Percentiles rank a stretch among this genome's conserved stretches.
Conservation (phyloP, 2,888 invertebrate genomes). For the Xestia rhomboidea region DNA sequence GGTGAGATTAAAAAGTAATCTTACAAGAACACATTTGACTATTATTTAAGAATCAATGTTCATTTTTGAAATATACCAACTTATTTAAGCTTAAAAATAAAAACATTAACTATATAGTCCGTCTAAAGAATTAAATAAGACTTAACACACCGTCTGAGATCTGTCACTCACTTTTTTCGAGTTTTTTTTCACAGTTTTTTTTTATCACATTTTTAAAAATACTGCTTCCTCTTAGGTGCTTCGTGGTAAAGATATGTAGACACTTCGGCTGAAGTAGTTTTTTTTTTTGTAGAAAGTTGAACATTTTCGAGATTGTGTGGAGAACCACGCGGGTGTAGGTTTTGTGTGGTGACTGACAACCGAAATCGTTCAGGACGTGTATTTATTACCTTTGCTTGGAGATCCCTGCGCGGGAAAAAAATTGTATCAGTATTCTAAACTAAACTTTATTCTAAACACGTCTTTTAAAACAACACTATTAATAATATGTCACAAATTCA, state of each 20-base stretch:
- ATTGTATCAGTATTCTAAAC: constrained; percentile 25
- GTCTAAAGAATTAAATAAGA: constrained; percentile 85
- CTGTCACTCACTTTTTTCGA: constrained; percentile 89
- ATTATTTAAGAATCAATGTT: constrained; percentile 68
- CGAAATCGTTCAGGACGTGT: constrained; percentile 84
- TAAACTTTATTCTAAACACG: neutral
- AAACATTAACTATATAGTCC: constrained; percentile 73
- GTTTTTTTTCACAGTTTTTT: constrained; percentile 86
- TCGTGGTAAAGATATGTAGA: constrained; percentile 73
- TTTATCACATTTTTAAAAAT: constrained; percentile 88
- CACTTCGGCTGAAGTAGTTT: constrained; percentile 61
- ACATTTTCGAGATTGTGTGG: constrained; percentile 71
- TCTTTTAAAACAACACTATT: neutral
- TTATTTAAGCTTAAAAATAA: constrained; percentile 72
- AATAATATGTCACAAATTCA: neutral
- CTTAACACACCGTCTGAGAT: constrained; percentile 87
- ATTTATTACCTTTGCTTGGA: constrained; percentile 82
- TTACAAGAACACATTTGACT: constrained; percentile 80
- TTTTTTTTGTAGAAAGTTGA: constrained; percentile 63
- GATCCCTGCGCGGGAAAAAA: constrained; percentile 77
- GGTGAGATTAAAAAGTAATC: constrained; percentile 55
- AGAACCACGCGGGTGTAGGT: constrained; percentile 78
- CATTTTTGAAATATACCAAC: constrained; percentile 67
- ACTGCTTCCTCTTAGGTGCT: constrained; percentile 82
- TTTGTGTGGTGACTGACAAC: constrained; percentile 79